A percentile compares a stretch with the other conserved stretches of the same genome.
Conservation (phyloP, 2,888 invertebrate genomes). For the Perizoma affinitatum region DNA sequence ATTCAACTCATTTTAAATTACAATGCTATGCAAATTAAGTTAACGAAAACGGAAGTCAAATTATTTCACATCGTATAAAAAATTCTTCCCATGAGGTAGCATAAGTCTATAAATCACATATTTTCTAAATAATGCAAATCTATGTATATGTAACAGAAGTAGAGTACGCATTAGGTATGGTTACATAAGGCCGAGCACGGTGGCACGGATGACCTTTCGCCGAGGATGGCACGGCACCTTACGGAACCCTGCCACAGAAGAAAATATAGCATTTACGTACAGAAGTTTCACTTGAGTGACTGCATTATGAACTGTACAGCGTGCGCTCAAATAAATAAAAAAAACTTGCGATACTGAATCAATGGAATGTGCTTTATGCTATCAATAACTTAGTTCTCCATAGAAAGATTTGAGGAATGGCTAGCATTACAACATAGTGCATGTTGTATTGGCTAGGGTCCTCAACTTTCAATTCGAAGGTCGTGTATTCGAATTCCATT, state of each 20-base stretch:
- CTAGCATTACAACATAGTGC: too few species aligned
- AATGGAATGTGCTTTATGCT: too few species aligned
- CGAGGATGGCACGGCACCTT: slow-evolving; percentile 68
- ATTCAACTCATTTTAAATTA: neutral
- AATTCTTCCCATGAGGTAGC: slow-evolving; percentile 6
- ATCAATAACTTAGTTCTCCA: too few species aligned
- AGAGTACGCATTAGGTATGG: slow-evolving; percentile 44
- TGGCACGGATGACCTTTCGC: slow-evolving; percentile 68
- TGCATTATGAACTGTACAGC: neutral
- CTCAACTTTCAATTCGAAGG: too few species aligned
- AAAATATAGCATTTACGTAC: neutral
- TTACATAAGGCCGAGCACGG: slow-evolving; percentile 51
- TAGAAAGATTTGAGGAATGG: too few species aligned
- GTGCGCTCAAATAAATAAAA: too few species aligned
- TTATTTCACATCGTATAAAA: slow-evolving; percentile 7
- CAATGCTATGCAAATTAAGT: slow-evolving; percentile 7
- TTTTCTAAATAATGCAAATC: slow-evolving; percentile 26
- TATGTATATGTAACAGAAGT: slow-evolving; percentile 35
- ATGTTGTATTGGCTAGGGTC: too few species aligned
- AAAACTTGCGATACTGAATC: too few species aligned
- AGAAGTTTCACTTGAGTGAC: slow-evolving; percentile 8
- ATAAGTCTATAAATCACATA: slow-evolving; percentile 19
- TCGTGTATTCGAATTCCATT: too few species aligned
- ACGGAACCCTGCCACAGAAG: slow-evolving; percentile 38
- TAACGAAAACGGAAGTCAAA: slow-evolving; percentile 14